Evolutionary conservation across 2,113 vertebrate species (phyloP).

Genomic region (Eira barbara): DNA sequence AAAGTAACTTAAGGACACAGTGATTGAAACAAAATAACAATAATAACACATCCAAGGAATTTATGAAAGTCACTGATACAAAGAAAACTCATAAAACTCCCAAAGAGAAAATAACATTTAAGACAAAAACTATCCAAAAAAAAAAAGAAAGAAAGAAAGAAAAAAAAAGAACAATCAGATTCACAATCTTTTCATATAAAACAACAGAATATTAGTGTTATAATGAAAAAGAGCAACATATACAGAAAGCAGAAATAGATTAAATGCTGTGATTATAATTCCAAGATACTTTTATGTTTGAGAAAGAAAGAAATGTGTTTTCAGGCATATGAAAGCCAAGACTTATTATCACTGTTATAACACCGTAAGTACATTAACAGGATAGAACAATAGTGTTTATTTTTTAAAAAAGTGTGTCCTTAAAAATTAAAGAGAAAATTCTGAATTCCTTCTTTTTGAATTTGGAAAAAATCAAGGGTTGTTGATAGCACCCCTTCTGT

Average conservation of each 20-base stretch:
- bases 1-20: neutral
- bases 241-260: neutral
- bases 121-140: too few relatives aligned
- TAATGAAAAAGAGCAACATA: neutral
- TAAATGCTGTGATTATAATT: neutral
- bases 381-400: neutral
- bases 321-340: neutral
- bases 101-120: neutral
- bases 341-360: fast-evolving
- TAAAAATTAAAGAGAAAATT: neutral
- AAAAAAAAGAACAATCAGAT: neutral
- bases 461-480: neutral
- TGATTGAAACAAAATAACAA: neutral
- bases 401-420: neutral
- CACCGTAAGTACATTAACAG: neutral
- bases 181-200: neutral
- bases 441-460: neutral
- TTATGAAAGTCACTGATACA: neutral
- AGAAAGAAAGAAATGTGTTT: neutral
- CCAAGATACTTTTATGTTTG: neutral
- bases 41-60: too few relatives aligned
- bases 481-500: neutral
- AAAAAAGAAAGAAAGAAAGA: too few relatives aligned
- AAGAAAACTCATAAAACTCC: neutral
- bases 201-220: neutral